These are phyloP conservation scores for Acanthococcus lagerstroemiae DNA, from an alignment of 2,888 invertebrate genomes.

Conservation along the genomic window DNA sequence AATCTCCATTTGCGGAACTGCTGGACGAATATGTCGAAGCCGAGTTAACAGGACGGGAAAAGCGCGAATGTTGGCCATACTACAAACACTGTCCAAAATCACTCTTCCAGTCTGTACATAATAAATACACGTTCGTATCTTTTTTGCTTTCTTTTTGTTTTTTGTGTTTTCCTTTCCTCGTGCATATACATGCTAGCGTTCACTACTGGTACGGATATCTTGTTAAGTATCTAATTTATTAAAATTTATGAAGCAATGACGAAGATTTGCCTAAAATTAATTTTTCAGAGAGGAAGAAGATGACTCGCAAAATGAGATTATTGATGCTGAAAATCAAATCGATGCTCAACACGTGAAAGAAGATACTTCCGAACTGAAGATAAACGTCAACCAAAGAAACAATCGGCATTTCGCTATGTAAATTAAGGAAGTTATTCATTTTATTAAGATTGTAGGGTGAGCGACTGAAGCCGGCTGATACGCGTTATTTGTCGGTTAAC, in stretches of 20 bases:
- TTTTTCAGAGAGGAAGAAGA: too few relatives aligned
- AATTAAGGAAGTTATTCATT: background rate
- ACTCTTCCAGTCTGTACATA: constrained; percentile 54
- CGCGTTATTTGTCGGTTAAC: too few relatives aligned
- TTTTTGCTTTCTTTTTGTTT: background rate
- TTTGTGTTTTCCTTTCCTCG: too few relatives aligned
- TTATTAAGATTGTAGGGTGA: too few relatives aligned
- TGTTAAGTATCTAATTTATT: background rate
- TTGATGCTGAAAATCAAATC: background rate
- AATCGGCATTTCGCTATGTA: constrained; percentile 24
- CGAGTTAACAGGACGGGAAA: constrained; percentile 60
- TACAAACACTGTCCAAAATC: constrained; percentile 73
- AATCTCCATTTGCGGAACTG: constrained; percentile 64
- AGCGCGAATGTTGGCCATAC: constrained; percentile 76
- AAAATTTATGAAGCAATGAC: background rate
- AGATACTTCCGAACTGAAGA: constrained; percentile 8
- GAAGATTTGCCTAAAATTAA: too few relatives aligned
- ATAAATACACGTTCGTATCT: constrained; percentile 35
- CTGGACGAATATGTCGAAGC: constrained; percentile 69
- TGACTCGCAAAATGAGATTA: background rate
- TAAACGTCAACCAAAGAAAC: constrained; percentile 17
- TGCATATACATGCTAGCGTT: too few relatives aligned
- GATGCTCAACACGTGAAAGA: background rate
- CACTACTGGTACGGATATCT: background rate
- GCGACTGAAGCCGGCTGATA: too few relatives aligned